Percentiles rank a stretch among this genome's conserved stretches.
These are phyloP conservation scores for Drosophila sordidula DNA, from an alignment of 2,888 invertebrate species.

Conservation along the genomic window DNA sequence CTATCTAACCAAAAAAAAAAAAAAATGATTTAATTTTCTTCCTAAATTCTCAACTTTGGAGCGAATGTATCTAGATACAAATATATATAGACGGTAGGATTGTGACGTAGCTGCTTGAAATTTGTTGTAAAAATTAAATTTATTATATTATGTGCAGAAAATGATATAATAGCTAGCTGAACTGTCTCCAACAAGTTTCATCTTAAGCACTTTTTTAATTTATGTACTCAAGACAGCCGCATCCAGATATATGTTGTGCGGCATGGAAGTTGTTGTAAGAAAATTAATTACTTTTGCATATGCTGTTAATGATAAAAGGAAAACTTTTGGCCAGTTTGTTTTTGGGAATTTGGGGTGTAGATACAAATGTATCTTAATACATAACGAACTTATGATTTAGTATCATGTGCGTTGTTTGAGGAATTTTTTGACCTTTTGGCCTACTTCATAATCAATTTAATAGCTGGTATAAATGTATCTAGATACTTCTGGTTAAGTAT, in stretches of 20 bases:
- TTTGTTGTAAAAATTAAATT: conserved; percentile 14
- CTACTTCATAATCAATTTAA: too few species aligned
- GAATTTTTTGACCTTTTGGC: neutral
- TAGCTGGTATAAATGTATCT: neutral
- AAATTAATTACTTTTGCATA: neutral
- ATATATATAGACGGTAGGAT: neutral
- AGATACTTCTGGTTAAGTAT: neutral
- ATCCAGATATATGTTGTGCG: neutral
- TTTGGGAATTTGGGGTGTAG: neutral
- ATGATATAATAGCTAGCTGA: conserved; percentile 6
- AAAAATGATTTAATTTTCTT: conserved; percentile 11
- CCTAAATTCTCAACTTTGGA: conserved; percentile 10
- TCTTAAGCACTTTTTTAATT: conserved; percentile 6
- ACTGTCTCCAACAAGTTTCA: neutral
- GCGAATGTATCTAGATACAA: conserved; percentile 3
- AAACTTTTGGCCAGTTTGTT: neutral
- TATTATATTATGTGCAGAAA: conserved; percentile 9
- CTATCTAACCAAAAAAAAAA: conserved; percentile 2
- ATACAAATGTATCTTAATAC: conserved; percentile 2
- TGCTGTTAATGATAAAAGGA: neutral
- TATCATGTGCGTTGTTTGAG: neutral
- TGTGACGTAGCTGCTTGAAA: neutral
- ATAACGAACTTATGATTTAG: neutral
- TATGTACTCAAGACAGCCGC: neutral
- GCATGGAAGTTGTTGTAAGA: neutral